These are phyloP conservation scores for Idris sp. DNA, from an alignment of 1,140 invertebrate genomes.

Conservation along the genomic window DNA sequence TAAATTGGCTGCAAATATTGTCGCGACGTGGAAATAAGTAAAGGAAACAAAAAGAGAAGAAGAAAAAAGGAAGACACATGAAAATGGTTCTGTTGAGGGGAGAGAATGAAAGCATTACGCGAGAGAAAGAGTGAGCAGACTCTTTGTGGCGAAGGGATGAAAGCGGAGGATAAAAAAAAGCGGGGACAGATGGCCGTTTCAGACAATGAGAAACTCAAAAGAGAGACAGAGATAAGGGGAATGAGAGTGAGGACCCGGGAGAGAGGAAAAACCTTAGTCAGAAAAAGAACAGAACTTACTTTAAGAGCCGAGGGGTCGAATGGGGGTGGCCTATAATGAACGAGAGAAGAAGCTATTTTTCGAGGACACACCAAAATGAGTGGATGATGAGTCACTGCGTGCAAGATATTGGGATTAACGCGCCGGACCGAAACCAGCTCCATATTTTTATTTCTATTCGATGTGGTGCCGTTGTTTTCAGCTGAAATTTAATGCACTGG, in stretches of 20 bases:
- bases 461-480: too few species aligned
- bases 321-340: constrained; percentile 54
- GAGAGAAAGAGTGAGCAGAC: constrained; percentile 27
- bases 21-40: too few species aligned
- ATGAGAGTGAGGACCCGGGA: constrained; percentile 46
- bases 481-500: too few species aligned
- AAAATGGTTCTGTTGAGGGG: too few species aligned
- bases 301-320: constrained; percentile 41
- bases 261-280: constrained; percentile 56
- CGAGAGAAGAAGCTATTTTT: constrained; percentile 46
- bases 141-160: constrained; percentile 61
- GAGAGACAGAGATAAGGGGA: constrained; percentile 76
- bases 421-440: too few species aligned
- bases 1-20: too few species aligned
- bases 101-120: constrained; percentile 34
- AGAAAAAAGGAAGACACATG: constrained; percentile 13
- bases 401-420: constrained; percentile 67
- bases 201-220: constrained; percentile 78
- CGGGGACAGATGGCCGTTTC: constrained; percentile 77
- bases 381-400: constrained; percentile 62
- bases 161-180: constrained; percentile 72
- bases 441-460: too few species aligned
- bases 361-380: constrained; percentile 35
- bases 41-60: constrained; percentile 62
- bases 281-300: constrained; percentile 54